Base-by-base conservation (phyloP, 2,113 vertebrate genomes). In the Lophura nycthemera region DNA sequence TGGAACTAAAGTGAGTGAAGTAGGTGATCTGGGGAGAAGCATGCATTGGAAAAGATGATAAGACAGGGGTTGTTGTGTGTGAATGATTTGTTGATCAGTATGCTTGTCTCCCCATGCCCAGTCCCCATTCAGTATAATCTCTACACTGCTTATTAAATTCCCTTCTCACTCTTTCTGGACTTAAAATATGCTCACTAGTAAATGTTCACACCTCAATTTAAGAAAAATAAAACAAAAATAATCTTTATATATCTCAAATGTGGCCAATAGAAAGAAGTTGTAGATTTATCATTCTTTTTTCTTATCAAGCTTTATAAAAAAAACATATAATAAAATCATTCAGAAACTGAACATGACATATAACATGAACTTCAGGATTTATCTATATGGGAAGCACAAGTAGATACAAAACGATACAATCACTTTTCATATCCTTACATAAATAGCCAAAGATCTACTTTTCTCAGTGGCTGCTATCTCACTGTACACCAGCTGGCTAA, bases 151-250 rank as follows among this genome's bases (percentile, higher is more conserved):
- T 48, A 71, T 10, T 64, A 43, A 71, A 72, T 59, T 22, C 13
- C 7, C 14, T 52, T 43, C 17, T 64, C 71, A 57, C 8, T 43
- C 18, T 29, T 54, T 54, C 13, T 4, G 66, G 24, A 48, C 40
- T 66, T 89, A 80, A 94, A 86, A 84, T 84, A 72, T 9, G 32
- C 10, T 86, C 29, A 36, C 7, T 20, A 60, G 38, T 71, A 89
- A 64, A 34, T 74, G 27, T 74, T 91, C 48, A 43, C 47, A 77
- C 18, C 10, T 88, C 11, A 50, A 15, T 14, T n/a, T 73, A 92
- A 87, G 70, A 72, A 91, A 95, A 90, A 61, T 14, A 15, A 59
- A 48, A 73, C 77, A 79, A 72, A 92, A 91, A 66, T 67, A 50
- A 2, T 42, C 83, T 77, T 91, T 91, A 60, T 74, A 8, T 67